phyloP scores from a whole-genome alignment of 2,113 vertebrate genomes.

The Phainopepla nitens region DNA sequence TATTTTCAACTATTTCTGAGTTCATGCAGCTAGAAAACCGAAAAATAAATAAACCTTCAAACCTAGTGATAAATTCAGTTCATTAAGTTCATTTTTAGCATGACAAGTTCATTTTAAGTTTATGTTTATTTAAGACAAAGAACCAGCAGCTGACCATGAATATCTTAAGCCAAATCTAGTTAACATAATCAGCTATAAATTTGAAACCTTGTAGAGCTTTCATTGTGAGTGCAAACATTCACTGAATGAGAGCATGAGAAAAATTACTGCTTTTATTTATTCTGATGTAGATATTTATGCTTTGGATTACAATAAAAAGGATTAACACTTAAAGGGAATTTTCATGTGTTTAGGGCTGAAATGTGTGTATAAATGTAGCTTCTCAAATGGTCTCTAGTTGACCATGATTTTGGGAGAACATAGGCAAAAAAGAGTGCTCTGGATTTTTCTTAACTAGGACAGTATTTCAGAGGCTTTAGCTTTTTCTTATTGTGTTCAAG shows the following conservation, averaged over 20 bases:
- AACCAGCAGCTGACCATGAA: background rate
- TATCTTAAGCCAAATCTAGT: background rate
- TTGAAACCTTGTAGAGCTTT: background rate
- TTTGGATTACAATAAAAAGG: background rate
- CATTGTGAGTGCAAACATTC: background rate
- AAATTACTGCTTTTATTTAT: background rate
- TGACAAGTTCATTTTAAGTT: background rate
- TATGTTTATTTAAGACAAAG: background rate
- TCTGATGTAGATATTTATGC: background rate
- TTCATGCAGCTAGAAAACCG: background rate
- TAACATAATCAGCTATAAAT: background rate
- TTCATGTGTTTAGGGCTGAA: background rate
- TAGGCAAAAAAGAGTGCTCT: background rate
- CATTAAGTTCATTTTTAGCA: background rate
- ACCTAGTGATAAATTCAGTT: background rate
- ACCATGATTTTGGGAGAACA: background rate
- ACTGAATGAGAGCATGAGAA: background rate
- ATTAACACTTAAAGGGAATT: background rate
- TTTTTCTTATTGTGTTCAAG: background rate
- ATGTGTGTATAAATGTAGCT: background rate
- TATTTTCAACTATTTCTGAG: background rate
- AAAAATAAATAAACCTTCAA: background rate
- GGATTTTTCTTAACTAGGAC: background rate
- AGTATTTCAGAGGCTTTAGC: background rate
- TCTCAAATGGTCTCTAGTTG: background rate